Base-by-base conservation (phyloP, 1,140 invertebrate genomes). In the Lamellibrachia luymesi region DNA sequence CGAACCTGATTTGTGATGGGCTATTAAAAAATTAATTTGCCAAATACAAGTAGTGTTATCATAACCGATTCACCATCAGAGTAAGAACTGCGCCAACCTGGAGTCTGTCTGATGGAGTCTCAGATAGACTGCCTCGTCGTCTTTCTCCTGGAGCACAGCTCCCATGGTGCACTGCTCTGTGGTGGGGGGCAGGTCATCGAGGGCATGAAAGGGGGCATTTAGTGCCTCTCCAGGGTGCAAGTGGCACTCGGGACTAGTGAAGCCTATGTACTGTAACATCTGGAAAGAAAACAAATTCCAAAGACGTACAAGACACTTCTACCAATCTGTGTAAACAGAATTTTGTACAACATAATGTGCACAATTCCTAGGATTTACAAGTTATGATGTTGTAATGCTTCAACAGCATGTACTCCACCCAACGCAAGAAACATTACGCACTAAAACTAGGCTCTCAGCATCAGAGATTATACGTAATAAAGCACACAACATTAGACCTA, bases 191-290 rank as follows among this genome's bases (percentile, higher is more conserved):
- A 96, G 94, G n/a, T 95, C 95, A 93, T 96, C 96, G 27, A 95
- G 95, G 56, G 95, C 93, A 50, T 94, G 94, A 49, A 95, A 94
- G 51, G 96, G 95, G 27, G 96, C 94, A 93, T 96, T 96, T 8
- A 96, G 94, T 25, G 95, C 95, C 90, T 95, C 94, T 7, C 95
- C 96, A 22, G 95, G 95, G 4, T 93, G 93, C 27, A 95, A 93
- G 13, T 98, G 96, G 95, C 98, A 99, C 96, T 99, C 99, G 0
- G 98, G 98, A 96, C 98, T 99, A 1, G 98, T 98, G 95, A 98
- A 97, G 0, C 98, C 98, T 94, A 99, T 98, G 95, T 99, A 99
- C 94, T 98, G 97, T 64, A 99, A 96, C 94, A 99, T 96, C 98
- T 98, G 95, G 4, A 96, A 95, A 95, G 93, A 94, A 92, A 95